A percentile compares a stretch with the other conserved stretches of the same genome.
Evolutionary conservation across 2,888 invertebrate genomes (phyloP).

Genomic region (Coenonympha glycerion): DNA sequence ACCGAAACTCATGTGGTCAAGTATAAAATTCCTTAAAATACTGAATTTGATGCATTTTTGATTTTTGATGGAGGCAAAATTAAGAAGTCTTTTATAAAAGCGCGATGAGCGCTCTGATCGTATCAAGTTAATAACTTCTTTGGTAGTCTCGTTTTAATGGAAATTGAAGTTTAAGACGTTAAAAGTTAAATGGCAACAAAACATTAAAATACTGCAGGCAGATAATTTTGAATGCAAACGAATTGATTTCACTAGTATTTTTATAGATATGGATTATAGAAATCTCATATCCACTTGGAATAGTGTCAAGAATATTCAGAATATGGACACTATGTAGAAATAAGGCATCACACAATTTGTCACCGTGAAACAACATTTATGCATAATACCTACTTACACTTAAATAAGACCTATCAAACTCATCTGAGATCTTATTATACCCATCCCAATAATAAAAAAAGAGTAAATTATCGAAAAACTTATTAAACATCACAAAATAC

Average conservation of each 20-base stretch:
- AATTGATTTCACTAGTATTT: neutral
- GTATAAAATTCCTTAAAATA: no score
- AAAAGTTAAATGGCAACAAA: slow-evolving; percentile 37
- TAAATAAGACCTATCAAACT: slow-evolving; percentile 14
- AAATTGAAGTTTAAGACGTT: slow-evolving; percentile 43
- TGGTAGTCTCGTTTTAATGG: slow-evolving; percentile 43
- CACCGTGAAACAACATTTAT: no score
- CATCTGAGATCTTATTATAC: slow-evolving; percentile 21
- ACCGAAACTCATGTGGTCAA: no score
- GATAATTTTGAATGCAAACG: neutral
- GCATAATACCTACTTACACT: no score
- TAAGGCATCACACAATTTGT: no score
- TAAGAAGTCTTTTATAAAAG: slow-evolving; percentile 41
- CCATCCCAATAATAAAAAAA: slow-evolving; percentile 33
- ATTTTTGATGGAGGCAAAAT: slow-evolving; percentile 18
- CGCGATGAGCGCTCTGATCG: slow-evolving; percentile 45
- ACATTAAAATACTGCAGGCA: slow-evolving; percentile 23
- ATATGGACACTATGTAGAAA: no score
- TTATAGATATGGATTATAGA: no score
- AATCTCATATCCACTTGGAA: no score
- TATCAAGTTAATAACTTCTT: slow-evolving; percentile 67
- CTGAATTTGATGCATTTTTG: no score
- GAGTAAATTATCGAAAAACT: slow-evolving; percentile 56
- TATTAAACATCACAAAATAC: slow-evolving; percentile 44
- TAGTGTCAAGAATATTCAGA: no score